Evolutionary conservation across 2,797 vertebrate species (phyloP), one percentile per base, ranked within the genome.

Genomic region (Enoplosus armatus): DNA sequence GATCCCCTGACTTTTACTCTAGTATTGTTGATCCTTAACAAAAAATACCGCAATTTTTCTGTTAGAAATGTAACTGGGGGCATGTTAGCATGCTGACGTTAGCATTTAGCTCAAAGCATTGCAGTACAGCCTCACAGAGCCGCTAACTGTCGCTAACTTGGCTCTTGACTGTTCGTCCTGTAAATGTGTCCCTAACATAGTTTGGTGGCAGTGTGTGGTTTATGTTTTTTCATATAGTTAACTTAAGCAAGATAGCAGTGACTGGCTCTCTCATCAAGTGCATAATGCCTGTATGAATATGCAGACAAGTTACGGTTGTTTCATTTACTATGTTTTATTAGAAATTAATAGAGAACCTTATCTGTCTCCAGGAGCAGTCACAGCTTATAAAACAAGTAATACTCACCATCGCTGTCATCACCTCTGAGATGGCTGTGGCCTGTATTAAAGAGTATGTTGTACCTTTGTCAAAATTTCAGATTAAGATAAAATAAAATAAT

Each of bases 401-500:
- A 33, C 10, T n/a, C 12, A 53, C 2, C 6, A 47, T n/a, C 1
- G 26, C 41, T 8, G 2, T 55, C 26, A 33, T 33, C 27, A 68
- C 31, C 6, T 56, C 24, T 65, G 15, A 51, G 20, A 6, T 67
- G 43, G 31, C 26, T 31, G 41, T 16, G 55, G 27, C 31, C 43
- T 31, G 18, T 55, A 35, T 64, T 54, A 4, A 58, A 22, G 22
- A 55, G 6, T 11, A 3, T 26, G 16, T 65, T 80, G 27, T 26
- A 69, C 31, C 29, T 51, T 66, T 62, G 48, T 33, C 7, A 70
- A 6, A 27, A 37, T 64, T 45, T 65, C 22, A 72, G 50, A 62
- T 65, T 56, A n/a, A n/a, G n/a, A n/a, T n/a, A n/a, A n/a, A n/a
- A n/a, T n/a, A n/a, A n/a, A n/a, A n/a, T n/a, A n/a, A n/a, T n/a